These are phyloP conservation scores for Hyles euphorbiae DNA, from an alignment of 1,140 invertebrate genomes.

Conservation along the genomic window DNA sequence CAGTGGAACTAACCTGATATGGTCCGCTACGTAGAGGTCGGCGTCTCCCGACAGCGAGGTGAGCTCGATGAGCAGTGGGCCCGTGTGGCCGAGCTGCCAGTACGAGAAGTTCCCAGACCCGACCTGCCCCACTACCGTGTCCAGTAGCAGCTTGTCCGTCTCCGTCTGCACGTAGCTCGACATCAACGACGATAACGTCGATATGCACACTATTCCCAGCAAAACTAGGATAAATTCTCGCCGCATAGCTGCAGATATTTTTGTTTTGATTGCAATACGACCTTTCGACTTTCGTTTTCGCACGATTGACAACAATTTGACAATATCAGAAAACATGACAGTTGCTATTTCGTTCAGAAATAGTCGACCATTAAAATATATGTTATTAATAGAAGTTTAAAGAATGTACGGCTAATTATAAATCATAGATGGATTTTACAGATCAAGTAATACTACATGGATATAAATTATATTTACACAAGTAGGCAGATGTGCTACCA, in stretches of 20 bases:
- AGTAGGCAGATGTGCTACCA: too few species aligned
- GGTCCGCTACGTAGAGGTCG: conserved; percentile 59
- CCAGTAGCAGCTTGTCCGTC: conserved; percentile 45
- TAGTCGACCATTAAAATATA: too few species aligned
- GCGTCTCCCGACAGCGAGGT: conserved; percentile 55
- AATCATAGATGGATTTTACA: too few species aligned
- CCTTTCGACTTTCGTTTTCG: too few species aligned
- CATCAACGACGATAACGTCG: conserved; percentile 43
- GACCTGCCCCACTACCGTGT: conserved; percentile 48
- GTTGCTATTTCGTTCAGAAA: too few species aligned
- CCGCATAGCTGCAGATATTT: conserved; percentile 25
- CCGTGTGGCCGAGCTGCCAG: conserved; percentile 56
- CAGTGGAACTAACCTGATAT: conserved; percentile 35
- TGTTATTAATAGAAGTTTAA: too few species aligned
- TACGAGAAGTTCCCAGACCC: conserved; percentile 62
- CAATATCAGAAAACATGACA: too few species aligned
- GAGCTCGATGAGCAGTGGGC: conserved; percentile 52
- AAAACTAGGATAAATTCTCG: conserved; percentile 50
- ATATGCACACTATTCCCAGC: conserved; percentile 47
- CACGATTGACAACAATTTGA: too few species aligned
- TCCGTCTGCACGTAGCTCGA: conserved; percentile 35
- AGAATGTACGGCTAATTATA: too few species aligned
- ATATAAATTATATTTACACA: too few species aligned
- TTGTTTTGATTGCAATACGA: too few species aligned
- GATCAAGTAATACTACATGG: too few species aligned